Evolutionary conservation across 2,113 vertebrate species (phyloP).

Genomic region (Oriolus oriolus): DNA sequence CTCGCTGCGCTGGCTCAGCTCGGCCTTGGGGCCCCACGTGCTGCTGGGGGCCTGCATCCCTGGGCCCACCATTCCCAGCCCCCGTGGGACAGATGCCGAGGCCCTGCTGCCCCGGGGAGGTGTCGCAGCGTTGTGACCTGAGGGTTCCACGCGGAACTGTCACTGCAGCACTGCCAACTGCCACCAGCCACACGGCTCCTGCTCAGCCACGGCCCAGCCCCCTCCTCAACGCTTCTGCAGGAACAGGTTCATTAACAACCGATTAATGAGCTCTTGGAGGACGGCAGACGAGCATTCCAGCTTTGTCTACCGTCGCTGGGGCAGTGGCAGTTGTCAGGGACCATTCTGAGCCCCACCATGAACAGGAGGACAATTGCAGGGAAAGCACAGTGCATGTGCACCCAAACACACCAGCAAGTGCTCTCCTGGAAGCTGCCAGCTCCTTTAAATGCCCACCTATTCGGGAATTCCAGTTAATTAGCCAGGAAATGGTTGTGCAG

Average conservation of each 20-base stretch:
- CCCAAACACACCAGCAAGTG: not conserved
- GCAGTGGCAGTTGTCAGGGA: not conserved
- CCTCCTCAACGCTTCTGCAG: not conserved
- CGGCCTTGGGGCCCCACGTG: fast-evolving
- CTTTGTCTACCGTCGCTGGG: not conserved
- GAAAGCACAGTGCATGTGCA: not conserved
- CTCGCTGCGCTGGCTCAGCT: not conserved
- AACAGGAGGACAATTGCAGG: not conserved
- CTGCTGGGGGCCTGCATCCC: fast-evolving
- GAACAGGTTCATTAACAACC: too few species aligned
- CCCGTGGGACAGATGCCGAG: fast-evolving
- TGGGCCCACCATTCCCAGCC: fast-evolving
- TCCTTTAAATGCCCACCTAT: not conserved
- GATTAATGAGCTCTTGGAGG: not conserved
- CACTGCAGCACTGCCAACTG: fast-evolving
- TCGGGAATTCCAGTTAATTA: not conserved
- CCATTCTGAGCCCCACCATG: not conserved
- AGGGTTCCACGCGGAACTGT: not conserved
- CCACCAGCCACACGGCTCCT: fast-evolving
- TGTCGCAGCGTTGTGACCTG: fast-evolving
- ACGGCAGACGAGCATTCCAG: not conserved
- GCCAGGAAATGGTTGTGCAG: not conserved
- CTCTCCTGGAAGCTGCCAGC: not conserved
- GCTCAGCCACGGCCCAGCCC: not conserved
- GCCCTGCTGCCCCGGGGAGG: fast-evolving